These are phyloP conservation scores for Ctenomys sociabilis DNA, from an alignment of 2,113 vertebrate species.

Conservation along the genomic window DNA sequence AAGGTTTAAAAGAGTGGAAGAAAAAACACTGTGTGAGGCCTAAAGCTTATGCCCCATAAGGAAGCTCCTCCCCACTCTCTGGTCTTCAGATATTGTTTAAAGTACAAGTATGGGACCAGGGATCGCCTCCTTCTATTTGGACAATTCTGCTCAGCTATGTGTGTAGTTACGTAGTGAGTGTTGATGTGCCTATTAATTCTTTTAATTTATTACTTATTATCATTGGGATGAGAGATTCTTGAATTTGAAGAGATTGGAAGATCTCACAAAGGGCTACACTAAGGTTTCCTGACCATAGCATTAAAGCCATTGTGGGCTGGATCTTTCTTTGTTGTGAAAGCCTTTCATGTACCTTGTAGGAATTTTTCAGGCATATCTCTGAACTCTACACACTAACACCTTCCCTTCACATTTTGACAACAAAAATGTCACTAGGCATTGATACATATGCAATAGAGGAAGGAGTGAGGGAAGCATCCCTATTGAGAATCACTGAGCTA, in stretches of 20 bases:
- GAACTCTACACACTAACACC: background rate
- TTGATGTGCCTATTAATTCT: conserved; percentile 20
- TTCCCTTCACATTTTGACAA: background rate
- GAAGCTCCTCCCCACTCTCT: background rate
- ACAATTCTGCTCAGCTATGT: background rate
- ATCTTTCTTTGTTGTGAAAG: background rate
- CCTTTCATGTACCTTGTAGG: background rate
- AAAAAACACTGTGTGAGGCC: background rate
- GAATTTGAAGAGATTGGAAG: background rate
- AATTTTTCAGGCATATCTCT: background rate
- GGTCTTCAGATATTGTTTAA: background rate
- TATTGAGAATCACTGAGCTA: background rate
- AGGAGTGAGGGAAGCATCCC: background rate
- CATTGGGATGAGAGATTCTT: background rate
- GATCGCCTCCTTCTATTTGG: background rate
- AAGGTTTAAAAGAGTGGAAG: conserved; percentile 53
- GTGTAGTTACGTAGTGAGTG: too few relatives aligned
- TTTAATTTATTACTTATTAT: background rate
- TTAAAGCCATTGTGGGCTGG: background rate
- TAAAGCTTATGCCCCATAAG: background rate
- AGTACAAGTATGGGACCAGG: background rate
- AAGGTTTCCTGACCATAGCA: background rate
- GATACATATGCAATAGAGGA: background rate
- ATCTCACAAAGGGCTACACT: background rate
- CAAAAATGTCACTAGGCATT: background rate